Evolutionary conservation across 2,113 vertebrate species (phyloP).

Genomic region (Onychostoma macrolepis): DNA sequence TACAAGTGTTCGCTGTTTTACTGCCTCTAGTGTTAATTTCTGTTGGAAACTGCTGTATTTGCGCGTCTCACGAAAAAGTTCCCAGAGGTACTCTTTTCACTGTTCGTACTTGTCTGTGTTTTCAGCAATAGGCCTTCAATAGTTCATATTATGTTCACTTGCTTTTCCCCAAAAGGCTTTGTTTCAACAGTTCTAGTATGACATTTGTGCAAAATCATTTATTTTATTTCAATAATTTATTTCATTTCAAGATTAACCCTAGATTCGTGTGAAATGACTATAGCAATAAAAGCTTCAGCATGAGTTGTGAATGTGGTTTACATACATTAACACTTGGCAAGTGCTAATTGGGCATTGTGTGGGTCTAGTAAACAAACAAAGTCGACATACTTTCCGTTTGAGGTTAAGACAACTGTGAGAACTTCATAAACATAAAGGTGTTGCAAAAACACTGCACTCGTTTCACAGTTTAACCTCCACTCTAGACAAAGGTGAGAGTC

Average conservation of each 20-base stretch:
- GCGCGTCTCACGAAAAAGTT: no score
- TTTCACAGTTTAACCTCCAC: not conserved
- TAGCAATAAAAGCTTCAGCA: not conserved
- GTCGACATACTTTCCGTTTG: not conserved
- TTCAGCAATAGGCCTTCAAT: not conserved
- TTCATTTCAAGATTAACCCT: not conserved
- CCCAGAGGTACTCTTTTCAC: no score
- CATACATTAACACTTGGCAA: not conserved
- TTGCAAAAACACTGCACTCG: not conserved
- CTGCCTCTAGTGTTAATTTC: no score
- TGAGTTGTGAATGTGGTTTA: not conserved
- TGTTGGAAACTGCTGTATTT: no score
- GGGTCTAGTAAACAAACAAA: not conserved
- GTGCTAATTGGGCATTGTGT: not conserved
- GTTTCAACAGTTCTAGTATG: not conserved
- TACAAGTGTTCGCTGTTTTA: no score
- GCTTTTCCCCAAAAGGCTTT: not conserved
- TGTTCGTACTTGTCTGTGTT: no score
- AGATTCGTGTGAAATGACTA: not conserved
- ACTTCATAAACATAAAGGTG: not conserved
- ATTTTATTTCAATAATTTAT: not conserved
- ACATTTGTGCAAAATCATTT: not conserved
- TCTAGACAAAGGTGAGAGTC: not conserved
- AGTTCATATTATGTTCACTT: not conserved
- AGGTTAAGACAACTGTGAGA: conserved; percentile 1